A percentile compares a stretch with the other conserved stretches of the same genome.
Conservation (phyloP, 1,140 invertebrate genomes). For the Belonocnema kinseyi region DNA sequence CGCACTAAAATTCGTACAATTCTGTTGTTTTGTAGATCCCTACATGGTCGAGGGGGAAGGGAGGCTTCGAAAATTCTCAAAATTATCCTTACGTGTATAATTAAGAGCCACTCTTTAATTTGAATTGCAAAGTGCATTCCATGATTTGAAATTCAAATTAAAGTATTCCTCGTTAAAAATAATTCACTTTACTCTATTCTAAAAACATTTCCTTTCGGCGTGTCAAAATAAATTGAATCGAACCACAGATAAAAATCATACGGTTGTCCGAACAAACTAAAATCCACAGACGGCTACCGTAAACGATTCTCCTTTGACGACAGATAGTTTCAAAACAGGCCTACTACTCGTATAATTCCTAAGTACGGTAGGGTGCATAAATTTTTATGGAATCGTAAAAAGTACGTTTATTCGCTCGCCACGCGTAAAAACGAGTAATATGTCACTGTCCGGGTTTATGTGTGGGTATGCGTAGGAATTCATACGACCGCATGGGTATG, state of each 20-base stretch:
- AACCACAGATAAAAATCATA: background rate
- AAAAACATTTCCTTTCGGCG: no score
- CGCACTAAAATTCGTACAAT: no score
- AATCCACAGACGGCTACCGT: background rate
- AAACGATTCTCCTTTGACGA: background rate
- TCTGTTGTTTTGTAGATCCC: no score
- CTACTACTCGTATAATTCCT: background rate
- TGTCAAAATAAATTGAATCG: no score
- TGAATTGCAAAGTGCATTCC: no score
- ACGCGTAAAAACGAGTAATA: slow-evolving; percentile 1
- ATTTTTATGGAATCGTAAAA: slow-evolving; percentile 17
- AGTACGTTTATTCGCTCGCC: background rate
- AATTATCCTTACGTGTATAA: no score
- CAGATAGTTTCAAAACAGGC: background rate
- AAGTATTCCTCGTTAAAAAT: no score
- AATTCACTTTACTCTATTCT: no score
- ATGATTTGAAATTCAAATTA: no score
- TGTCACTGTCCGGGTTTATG: slow-evolving; percentile 4
- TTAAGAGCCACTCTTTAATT: no score
- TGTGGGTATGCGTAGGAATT: slow-evolving; percentile 47
- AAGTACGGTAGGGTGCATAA: slow-evolving; percentile 2
- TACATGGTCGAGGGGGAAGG: no score
- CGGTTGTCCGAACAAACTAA: background rate
- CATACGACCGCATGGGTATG: slow-evolving; percentile 54
- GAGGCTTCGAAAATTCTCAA: no score